Evolutionary conservation across 2,797 vertebrate genomes (phyloP).

Genomic region (Manis pentadactyla): DNA sequence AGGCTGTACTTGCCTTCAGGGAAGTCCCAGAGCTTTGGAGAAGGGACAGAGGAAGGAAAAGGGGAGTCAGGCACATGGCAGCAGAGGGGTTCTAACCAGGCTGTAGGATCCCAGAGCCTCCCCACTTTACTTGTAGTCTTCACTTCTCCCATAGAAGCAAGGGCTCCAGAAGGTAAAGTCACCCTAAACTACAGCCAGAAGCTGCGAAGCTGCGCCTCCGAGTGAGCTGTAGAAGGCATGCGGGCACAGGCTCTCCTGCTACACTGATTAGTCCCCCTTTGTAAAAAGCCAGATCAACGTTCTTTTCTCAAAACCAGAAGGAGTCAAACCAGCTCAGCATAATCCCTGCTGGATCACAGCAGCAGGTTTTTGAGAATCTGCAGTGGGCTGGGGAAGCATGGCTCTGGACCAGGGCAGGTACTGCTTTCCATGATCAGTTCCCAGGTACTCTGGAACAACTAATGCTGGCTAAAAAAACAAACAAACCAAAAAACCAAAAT

Average conservation of each 20-base stretch:
- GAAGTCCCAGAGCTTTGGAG: neutral
- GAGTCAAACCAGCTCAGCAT: neutral
- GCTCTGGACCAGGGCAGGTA: neutral
- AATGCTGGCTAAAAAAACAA: neutral
- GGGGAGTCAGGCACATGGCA: neutral
- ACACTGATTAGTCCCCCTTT: neutral
- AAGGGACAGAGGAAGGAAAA: neutral
- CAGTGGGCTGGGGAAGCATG: neutral
- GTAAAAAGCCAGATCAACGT: neutral
- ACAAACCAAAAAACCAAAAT: no score
- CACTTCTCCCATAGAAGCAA: neutral
- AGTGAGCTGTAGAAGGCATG: neutral
- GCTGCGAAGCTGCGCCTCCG: neutral
- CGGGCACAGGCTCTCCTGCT: neutral
- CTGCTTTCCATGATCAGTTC: neutral
- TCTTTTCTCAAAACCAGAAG: slow-evolving; percentile 36
- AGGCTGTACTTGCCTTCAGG: neutral
- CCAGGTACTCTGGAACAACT: neutral
- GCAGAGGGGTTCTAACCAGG: neutral
- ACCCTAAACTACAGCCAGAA: neutral
- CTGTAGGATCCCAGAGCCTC: neutral
- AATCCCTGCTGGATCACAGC: neutral
- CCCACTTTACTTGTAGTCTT: neutral
- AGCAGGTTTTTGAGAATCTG: neutral
- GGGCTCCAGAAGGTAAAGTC: neutral